These are phyloP conservation scores for Apamea epomidion DNA, from an alignment of 2,888 invertebrate genomes.

Conservation along the genomic window DNA sequence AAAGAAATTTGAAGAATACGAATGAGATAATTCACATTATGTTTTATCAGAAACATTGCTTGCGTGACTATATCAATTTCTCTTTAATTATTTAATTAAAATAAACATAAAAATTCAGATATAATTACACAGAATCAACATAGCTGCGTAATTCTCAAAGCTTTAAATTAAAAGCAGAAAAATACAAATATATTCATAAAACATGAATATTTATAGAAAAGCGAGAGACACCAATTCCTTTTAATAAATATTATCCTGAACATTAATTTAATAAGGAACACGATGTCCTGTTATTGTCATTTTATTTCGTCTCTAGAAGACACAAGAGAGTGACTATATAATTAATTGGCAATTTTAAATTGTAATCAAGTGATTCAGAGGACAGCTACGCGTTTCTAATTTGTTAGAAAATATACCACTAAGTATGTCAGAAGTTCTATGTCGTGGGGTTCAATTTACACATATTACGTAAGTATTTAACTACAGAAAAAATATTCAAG, in stretches of 20 bases:
- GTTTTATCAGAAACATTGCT: not conserved
- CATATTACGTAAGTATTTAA: not conserved
- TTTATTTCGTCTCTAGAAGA: constrained; percentile 43
- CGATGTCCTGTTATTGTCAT: constrained; percentile 41
- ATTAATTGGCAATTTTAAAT: constrained; percentile 45
- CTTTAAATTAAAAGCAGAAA: constrained; percentile 27
- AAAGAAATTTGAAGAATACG: not conserved
- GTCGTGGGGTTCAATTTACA: not conserved
- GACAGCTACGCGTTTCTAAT: constrained; percentile 1
- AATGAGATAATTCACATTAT: not conserved
- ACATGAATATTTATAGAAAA: constrained; percentile 41
- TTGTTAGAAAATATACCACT: constrained; percentile 7
- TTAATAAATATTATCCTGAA: constrained; percentile 38
- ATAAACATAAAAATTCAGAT: not conserved
- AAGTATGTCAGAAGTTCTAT: not conserved
- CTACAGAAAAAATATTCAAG: not conserved
- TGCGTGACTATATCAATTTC: not conserved
- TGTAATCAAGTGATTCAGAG: constrained; percentile 26
- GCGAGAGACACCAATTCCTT: constrained; percentile 42
- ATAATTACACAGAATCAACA: constrained; percentile 35
- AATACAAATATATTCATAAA: constrained; percentile 23
- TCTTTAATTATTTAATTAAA: not conserved
- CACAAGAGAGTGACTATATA: constrained; percentile 28
- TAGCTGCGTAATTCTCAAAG: constrained; percentile 16
- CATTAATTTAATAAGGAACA: constrained; percentile 45